These are phyloP conservation scores for Noctuana brunneofusca DNA, from an alignment of 2,888 invertebrate genomes.

Conservation along the genomic window DNA sequence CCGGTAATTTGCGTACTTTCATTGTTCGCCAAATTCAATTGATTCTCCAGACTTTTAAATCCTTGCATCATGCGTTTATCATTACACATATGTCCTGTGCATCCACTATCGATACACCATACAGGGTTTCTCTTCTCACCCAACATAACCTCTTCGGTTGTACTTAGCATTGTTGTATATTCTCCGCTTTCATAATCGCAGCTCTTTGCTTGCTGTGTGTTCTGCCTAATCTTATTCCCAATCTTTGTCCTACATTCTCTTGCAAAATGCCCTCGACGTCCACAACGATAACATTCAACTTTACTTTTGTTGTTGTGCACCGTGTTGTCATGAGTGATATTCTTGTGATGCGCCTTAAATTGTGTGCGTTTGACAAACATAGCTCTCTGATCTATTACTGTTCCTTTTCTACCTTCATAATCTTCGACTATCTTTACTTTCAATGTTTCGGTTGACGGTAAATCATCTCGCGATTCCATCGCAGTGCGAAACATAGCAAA, in stretches of 20 bases:
- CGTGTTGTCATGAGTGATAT: neutral
- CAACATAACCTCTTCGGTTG: constrained; percentile 22
- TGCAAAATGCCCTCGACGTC: constrained; percentile 33
- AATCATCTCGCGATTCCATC: constrained; percentile 40
- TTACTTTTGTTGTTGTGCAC: constrained; percentile 12
- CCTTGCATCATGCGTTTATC: constrained; percentile 24
- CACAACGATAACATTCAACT: constrained; percentile 28
- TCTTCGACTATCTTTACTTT: constrained; percentile 36
- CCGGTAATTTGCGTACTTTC: constrained; percentile 30
- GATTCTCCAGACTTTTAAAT: neutral
- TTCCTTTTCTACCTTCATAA: constrained; percentile 25
- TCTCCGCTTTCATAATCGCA: neutral
- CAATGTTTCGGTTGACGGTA: constrained; percentile 34
- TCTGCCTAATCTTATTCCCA: neutral
- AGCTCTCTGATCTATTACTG: constrained; percentile 20
- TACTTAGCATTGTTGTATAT: constrained; percentile 15
- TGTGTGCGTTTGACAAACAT: constrained; percentile 28
- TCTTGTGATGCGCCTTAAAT: neutral
- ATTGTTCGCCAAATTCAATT: constrained; percentile 22
- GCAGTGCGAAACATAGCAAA: constrained; percentile 40
- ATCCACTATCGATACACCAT: constrained; percentile 36
- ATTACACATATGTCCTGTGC: constrained; percentile 38
- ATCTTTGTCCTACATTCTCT: constrained; percentile 31
- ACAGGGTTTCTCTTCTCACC: constrained; percentile 12
- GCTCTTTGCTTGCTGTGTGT: constrained; percentile 2